These are phyloP conservation scores for Cossypha heuglini DNA, from an alignment of 2,797 vertebrate species.

Conservation along the genomic window DNA sequence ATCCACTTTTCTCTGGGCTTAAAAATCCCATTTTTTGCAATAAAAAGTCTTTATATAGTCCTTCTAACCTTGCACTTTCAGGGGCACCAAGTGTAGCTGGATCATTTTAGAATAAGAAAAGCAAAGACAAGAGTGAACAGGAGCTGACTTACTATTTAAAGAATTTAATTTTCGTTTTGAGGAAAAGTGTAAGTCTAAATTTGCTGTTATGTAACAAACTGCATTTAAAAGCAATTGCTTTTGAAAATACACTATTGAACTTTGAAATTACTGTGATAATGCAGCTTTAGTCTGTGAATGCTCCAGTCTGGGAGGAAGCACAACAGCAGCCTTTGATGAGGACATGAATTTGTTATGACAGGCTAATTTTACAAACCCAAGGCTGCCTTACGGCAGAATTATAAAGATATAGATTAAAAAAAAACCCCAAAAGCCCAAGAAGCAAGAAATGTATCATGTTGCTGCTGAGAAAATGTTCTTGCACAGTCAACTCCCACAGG, in stretches of 20 bases:
- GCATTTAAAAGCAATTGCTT: slow-evolving; percentile 59
- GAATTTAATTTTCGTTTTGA: slow-evolving; percentile 34
- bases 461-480: slow-evolving; percentile 25
- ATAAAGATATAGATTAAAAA: slow-evolving; percentile 40
- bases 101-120: background rate
- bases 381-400: slow-evolving; percentile 51
- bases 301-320: slow-evolving; percentile 41
- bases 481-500: background rate
- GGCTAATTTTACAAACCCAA: slow-evolving; percentile 63
- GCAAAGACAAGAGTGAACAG: background rate
- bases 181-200: slow-evolving; percentile 16
- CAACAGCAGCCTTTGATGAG: slow-evolving; percentile 59
- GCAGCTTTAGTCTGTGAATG: slow-evolving; percentile 19
- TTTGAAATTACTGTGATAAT: slow-evolving; percentile 55
- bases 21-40: background rate
- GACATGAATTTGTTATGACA: slow-evolving; percentile 71
- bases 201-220: slow-evolving; percentile 49
- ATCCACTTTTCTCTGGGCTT: background rate
- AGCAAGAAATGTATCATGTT: background rate
- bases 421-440: background rate
- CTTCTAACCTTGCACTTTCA: background rate
- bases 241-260: slow-evolving; percentile 45
- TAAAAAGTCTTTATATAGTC: background rate
- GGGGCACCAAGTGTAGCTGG: background rate
- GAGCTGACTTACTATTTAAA: slow-evolving; percentile 31